Conservation (phyloP, 53 echinoderm and acorn worm species). For the Stichopus horrens region DNA sequence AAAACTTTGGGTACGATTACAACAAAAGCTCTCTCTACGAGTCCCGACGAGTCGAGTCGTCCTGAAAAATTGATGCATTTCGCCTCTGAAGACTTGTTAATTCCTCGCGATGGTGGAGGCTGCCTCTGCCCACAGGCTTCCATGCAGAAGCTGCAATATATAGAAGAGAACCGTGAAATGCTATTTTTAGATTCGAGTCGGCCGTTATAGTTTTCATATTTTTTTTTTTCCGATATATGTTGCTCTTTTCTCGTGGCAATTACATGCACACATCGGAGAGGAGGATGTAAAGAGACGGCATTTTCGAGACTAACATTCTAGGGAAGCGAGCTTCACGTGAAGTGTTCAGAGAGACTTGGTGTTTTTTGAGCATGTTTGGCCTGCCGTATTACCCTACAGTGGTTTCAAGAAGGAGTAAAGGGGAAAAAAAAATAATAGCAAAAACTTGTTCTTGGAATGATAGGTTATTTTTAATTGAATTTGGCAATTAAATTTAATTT, state of each 20-base stretch:
- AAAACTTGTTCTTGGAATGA: neutral
- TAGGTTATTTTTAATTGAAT: neutral
- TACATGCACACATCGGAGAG: neutral
- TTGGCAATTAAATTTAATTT: neutral
- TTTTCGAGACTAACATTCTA: neutral
- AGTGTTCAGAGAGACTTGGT: neutral
- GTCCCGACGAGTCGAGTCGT: slow-evolving; percentile 18
- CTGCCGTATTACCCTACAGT: neutral
- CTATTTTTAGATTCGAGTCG: slow-evolving; percentile 19
- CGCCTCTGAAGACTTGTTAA: slow-evolving; percentile 22
- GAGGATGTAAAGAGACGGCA: neutral
- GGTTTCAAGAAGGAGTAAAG: neutral
- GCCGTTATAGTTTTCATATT: slow-evolving; percentile 16
- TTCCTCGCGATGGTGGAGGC: slow-evolving; percentile 18
- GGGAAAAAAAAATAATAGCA: no score
- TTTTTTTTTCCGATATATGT: neutral
- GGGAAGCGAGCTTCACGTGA: neutral
- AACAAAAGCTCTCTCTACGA: neutral
- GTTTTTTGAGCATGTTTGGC: neutral
- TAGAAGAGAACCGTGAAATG: neutral
- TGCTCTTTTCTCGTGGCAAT: neutral
- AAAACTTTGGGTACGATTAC: neutral
- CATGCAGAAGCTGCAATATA: neutral
- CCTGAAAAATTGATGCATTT: slow-evolving; percentile 33
- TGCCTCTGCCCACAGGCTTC: slow-evolving; percentile 32